Percentiles rank a stretch among this genome's conserved stretches.
Evolutionary conservation across 2,888 invertebrate species (phyloP).

Genomic region (Eupeodes latifasciatus): DNA sequence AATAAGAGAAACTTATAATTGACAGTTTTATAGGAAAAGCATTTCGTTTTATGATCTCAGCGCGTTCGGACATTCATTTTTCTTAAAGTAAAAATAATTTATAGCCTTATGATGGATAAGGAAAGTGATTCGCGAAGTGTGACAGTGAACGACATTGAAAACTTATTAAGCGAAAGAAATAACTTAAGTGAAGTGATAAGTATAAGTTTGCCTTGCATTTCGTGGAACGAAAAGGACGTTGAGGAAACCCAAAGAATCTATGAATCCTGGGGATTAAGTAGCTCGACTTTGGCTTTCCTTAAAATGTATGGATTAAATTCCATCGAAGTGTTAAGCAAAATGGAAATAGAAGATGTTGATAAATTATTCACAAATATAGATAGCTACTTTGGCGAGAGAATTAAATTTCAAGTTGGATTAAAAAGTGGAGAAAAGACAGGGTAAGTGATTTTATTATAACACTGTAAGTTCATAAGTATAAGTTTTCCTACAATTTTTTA

Average conservation of each 20-base stretch:
- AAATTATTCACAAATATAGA: background rate
- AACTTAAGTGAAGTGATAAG: background rate
- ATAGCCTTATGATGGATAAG: no score
- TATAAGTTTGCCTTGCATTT: background rate
- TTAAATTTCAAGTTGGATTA: background rate
- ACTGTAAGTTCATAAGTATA: no score
- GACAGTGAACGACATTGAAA: background rate
- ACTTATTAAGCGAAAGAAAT: background rate
- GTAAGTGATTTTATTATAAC: background rate
- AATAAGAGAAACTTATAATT: no score
- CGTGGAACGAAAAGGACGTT: background rate
- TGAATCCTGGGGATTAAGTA: slow-evolving; percentile 2
- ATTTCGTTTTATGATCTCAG: no score
- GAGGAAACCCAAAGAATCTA: slow-evolving; percentile 8
- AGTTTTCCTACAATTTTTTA: no score
- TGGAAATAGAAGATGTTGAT: background rate
- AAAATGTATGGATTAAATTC: slow-evolving; percentile 11
- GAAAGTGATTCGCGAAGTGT: no score
- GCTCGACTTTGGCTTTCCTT: background rate
- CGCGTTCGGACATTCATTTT: no score
- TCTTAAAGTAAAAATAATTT: no score
- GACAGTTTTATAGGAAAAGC: no score
- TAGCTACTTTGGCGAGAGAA: no score
- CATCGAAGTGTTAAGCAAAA: slow-evolving; percentile 1
- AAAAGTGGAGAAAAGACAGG: no score